A percentile compares a stretch with the other conserved stretches of the same genome.
These are phyloP conservation scores for Desmodus rotundus DNA, from an alignment of 2,113 vertebrate species.

Conservation along the genomic window DNA sequence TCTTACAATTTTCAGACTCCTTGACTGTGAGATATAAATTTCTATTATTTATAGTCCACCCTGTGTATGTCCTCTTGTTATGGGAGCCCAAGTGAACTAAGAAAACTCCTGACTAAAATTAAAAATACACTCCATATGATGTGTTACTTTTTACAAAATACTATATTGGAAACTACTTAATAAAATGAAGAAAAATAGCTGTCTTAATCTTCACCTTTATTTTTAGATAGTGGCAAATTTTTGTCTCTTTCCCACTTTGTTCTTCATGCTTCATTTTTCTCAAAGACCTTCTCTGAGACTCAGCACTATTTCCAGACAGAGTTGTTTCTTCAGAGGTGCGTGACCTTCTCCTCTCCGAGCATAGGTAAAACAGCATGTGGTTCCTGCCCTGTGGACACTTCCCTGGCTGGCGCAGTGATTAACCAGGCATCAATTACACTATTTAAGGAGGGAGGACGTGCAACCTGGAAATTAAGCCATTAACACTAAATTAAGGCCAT, in stretches of 20 bases:
- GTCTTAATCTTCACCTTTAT: not conserved
- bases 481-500: conserved; percentile 66
- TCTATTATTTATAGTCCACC: not conserved
- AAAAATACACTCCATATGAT: not conserved
- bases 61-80: not conserved
- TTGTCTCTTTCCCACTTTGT: not conserved
- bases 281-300: not conserved
- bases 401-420: conserved; percentile 57
- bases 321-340: not conserved
- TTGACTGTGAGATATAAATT: not conserved
- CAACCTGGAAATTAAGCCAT: conserved; percentile 52
- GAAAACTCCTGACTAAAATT: not conserved
- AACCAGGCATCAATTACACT: conserved; percentile 69
- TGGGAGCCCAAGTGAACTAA: not conserved
- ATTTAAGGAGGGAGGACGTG: not conserved
- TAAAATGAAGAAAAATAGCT: not conserved
- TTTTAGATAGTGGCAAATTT: not conserved
- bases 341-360: conserved; percentile 36
- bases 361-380: conserved; percentile 25
- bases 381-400: conserved; percentile 43
- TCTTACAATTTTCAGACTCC: not conserved
- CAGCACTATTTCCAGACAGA: not conserved
- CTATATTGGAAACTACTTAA: not conserved
- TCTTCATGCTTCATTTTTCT: not conserved
- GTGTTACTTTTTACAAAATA: not conserved